Evolutionary conservation across 2,113 vertebrate genomes (phyloP).

Genomic region (Tonatia bakeri): DNA sequence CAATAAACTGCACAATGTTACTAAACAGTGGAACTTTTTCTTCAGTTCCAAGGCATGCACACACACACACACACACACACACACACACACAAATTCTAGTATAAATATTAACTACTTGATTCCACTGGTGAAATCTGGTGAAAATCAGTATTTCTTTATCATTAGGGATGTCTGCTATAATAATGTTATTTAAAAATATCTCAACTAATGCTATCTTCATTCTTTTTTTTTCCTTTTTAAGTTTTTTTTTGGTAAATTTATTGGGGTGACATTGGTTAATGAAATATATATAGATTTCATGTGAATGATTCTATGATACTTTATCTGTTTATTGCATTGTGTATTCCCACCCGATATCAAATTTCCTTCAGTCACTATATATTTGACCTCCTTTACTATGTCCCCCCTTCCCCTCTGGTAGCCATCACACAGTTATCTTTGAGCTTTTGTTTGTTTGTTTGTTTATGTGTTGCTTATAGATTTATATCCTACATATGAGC

Average conservation of each 20-base stretch:
- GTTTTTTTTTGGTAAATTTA: background rate
- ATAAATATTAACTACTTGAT: background rate
- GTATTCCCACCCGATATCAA: background rate
- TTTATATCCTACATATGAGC: background rate
- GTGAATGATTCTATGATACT: background rate
- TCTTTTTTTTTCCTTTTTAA: background rate
- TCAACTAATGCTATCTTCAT: background rate
- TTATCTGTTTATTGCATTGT: background rate
- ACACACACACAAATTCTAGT: background rate
- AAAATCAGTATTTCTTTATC: background rate
- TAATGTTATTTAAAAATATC: background rate
- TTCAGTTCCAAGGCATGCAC: background rate
- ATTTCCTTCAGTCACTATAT: background rate
- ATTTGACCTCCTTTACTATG: background rate
- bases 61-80: background rate
- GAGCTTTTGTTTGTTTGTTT: background rate
- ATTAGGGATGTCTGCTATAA: background rate
- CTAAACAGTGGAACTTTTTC: background rate
- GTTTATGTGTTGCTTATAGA: background rate
- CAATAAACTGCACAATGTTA: background rate
- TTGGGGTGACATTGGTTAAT: background rate
- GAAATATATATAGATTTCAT: background rate
- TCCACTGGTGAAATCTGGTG: background rate
- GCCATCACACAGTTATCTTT: background rate
- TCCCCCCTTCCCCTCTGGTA: background rate